Conservation (phyloP, 2,113 vertebrate species). For the Buteo buteo region DNA sequence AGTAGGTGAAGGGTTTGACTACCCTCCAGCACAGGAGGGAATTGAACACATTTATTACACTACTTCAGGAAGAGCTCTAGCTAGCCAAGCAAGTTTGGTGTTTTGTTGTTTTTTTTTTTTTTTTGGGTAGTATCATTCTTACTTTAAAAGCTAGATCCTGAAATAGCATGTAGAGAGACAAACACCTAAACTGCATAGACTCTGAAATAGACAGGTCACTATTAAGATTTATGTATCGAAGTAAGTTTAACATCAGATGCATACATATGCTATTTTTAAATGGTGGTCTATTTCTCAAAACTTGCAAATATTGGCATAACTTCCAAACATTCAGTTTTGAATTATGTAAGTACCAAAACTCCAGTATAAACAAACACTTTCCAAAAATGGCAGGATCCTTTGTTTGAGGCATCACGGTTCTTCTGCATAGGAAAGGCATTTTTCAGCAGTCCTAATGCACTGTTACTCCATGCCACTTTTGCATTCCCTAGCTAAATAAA, state of each 20-base stretch:
- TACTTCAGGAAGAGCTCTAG: neutral
- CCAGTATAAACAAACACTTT: neutral
- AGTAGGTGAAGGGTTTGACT: neutral
- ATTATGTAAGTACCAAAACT: neutral
- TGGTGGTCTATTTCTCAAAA: neutral
- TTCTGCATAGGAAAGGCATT: neutral
- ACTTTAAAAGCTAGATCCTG: neutral
- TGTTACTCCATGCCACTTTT: neutral
- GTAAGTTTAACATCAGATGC: neutral
- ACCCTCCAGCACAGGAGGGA: neutral
- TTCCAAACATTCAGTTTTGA: neutral
- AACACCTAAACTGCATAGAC: neutral
- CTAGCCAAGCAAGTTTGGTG: neutral
- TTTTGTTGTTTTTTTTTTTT: neutral
- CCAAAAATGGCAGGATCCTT: neutral
- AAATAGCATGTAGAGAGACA: neutral
- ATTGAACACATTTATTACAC: neutral
- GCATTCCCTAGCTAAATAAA: neutral
- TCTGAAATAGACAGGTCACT: neutral
- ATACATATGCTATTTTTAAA: neutral
- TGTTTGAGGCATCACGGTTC: neutral
- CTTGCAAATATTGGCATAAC: neutral
- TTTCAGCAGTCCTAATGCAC: neutral
- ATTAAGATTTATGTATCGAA: neutral
- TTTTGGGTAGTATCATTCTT: neutral